These are phyloP conservation scores for Hypothenemus hampei DNA, from an alignment of 1,140 invertebrate genomes.

Conservation along the genomic window DNA sequence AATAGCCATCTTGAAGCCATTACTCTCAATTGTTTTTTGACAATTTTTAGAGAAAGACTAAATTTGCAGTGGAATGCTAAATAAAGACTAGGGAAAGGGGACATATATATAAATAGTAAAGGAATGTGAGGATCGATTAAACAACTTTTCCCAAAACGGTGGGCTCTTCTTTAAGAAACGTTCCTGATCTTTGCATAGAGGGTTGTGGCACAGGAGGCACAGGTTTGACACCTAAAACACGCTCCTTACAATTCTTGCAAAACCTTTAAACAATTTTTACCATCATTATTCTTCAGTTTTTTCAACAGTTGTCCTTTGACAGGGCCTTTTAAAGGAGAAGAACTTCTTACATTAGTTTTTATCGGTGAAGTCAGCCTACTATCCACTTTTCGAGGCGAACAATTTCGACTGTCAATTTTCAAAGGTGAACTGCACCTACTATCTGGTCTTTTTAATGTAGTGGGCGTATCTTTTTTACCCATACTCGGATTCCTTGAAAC, in stretches of 20 bases:
- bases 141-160: constrained; percentile 39
- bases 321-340: constrained; percentile 31
- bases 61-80: too few relatives aligned
- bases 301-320: constrained; percentile 17
- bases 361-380: constrained; percentile 37
- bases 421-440: constrained; percentile 34
- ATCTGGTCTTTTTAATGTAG: constrained; percentile 19
- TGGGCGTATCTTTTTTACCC: constrained; percentile 27
- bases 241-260: too few relatives aligned
- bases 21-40: too few relatives aligned
- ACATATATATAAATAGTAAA: too few relatives aligned
- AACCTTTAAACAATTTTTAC: too few relatives aligned
- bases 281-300: constrained; percentile 20
- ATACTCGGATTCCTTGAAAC: constrained; percentile 30
- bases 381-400: constrained; percentile 36
- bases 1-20: too few relatives aligned
- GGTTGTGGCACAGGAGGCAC: constrained; percentile 28
- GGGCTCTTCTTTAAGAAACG: constrained; percentile 66
- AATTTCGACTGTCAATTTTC: constrained; percentile 32
- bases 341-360: constrained; percentile 30
- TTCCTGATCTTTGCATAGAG: constrained; percentile 57
- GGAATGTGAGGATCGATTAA: constrained; percentile 18
- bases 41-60: too few relatives aligned
- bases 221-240: too few relatives aligned
- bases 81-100: too few relatives aligned